phyloP scores from a whole-genome alignment of 1,140 invertebrate species.

The Drosophila oshimai region DNA sequence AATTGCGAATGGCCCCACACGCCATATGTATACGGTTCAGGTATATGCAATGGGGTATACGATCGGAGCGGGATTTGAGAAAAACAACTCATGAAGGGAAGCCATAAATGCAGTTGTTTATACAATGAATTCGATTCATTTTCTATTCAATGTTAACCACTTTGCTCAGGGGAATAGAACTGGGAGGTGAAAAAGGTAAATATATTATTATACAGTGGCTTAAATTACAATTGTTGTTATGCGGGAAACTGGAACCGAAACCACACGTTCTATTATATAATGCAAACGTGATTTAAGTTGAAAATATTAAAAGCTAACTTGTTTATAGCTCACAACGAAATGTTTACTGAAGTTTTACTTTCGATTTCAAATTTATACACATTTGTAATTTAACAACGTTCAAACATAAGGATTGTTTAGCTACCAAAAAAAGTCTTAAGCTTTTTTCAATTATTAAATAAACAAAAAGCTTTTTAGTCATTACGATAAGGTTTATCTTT shows the following conservation, averaged over 20 bases:
- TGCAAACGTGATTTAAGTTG: background rate
- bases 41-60: background rate
- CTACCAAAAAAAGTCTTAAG: background rate
- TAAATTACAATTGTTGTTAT: slow-evolving; percentile 39
- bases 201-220: slow-evolving; percentile 18
- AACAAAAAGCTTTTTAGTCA: background rate
- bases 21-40: slow-evolving; percentile 8
- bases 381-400: no score
- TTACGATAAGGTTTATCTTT: background rate
- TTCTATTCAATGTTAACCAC: slow-evolving; percentile 72
- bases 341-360: background rate
- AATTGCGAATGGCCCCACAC: slow-evolving; percentile 14
- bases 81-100: slow-evolving; percentile 36
- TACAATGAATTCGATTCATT: slow-evolving; percentile 61
- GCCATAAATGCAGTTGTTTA: slow-evolving; percentile 59
- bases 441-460: slow-evolving; percentile 17
- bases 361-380: no score
- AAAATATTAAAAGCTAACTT: no score
- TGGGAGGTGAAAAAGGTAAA: background rate
- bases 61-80: slow-evolving; percentile 7
- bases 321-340: background rate
- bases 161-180: slow-evolving; percentile 33
- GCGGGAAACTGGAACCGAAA: slow-evolving; percentile 12
- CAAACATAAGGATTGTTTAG: no score
- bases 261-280: slow-evolving; percentile 5